Conservation (phyloP, 2,888 invertebrate species). For the Trissolcus japonicus region DNA sequence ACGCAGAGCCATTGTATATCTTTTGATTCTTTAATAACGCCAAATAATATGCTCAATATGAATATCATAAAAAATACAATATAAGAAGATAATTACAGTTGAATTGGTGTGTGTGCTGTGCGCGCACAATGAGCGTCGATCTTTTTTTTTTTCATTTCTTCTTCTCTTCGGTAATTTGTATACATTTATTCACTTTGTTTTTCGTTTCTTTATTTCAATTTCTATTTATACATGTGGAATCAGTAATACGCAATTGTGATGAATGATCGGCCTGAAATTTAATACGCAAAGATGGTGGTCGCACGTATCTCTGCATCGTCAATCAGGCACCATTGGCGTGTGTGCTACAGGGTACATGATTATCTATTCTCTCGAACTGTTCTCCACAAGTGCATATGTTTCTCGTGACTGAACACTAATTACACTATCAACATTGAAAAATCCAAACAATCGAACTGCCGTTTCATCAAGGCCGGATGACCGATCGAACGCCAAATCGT, state of each 20-base stretch:
- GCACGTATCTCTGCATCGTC: constrained; percentile 42
- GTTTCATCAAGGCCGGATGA: constrained; percentile 8
- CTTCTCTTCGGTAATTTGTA: not conserved
- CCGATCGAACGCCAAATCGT: constrained; percentile 2
- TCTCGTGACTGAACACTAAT: constrained; percentile 44
- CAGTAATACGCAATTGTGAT: constrained; percentile 35
- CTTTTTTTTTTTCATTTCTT: no score
- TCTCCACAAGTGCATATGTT: constrained; percentile 42
- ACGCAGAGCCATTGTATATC: no score
- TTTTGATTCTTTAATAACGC: no score
- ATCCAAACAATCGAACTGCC: constrained; percentile 34
- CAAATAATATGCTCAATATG: no score
- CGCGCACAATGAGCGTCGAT: no score
- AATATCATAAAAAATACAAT: no score
- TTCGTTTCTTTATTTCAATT: not conserved
- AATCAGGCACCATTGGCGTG: constrained; percentile 59
- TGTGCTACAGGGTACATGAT: constrained; percentile 51
- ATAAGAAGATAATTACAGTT: no score
- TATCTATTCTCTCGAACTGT: constrained; percentile 13
- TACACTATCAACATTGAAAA: constrained; percentile 40
- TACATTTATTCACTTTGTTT: not conserved
- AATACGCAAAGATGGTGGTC: constrained; percentile 38
- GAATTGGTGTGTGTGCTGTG: no score
- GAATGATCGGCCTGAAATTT: constrained; percentile 48
- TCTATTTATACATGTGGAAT: not conserved